Evolutionary conservation across 2,113 vertebrate genomes (phyloP), one percentile per base, ranked within the genome.

Genomic region (Blennius ocellaris): DNA sequence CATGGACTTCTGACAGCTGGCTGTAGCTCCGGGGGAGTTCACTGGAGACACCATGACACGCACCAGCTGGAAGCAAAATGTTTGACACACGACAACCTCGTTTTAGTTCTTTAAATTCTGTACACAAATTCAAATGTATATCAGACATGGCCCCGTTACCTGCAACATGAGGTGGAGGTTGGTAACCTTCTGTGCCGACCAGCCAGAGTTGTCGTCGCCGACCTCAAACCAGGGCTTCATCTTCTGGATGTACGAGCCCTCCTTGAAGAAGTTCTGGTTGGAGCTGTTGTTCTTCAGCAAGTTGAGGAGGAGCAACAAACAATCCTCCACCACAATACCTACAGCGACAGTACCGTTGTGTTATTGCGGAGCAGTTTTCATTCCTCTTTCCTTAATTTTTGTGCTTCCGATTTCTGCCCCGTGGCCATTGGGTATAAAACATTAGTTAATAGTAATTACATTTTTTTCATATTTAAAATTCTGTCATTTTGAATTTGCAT

Each of bases 141-240:
- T 30, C 48, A 15, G 7, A 38, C 3, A 0, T 8, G n/a, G 17
- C 7, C 21, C 51, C 0, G 1, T 68, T 93, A 99, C 98, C 97
- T 99, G 97, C 16, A 99, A 92, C 98, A 99, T 99, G 4, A 99
- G 93, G 72, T 99, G 97, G 51, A 99, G 95, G 74, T 99, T 99
- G 6, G 98, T 99, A 67, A 99, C 98, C 87, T 99, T 99, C 87
- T 99, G 98, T 3, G 98, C 97, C 1, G 97, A 98, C 98, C 97
- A 99, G 48, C 97, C 97, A 3, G 96, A 95, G 84, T 97, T 99
- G 83, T 99, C 97, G 47, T 99, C 97, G 5, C 96, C 96, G 41
- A 99, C 96, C 86, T 99, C 97, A 87, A 99, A 99, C 97, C 98
- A 99, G 7, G 97, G 96, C 87, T 97, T 99, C 97, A 99, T 99